Evolutionary conservation across 1,140 invertebrate species (phyloP), one percentile per base, ranked within the genome.

Genomic region (Fopius arisanus): DNA sequence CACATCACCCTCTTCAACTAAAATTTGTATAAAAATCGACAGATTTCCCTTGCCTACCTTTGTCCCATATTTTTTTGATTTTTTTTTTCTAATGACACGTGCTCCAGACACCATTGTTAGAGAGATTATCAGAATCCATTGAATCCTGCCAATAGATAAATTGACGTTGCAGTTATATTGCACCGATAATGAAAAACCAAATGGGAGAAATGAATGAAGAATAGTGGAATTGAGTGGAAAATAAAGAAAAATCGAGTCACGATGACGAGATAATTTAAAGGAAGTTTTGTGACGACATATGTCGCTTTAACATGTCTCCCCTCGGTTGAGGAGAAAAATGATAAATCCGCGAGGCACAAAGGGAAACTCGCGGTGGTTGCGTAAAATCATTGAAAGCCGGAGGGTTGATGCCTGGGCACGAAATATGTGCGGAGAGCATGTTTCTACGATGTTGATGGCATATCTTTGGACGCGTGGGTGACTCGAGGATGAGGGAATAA

Each of bases 341-440:
- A 63, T 21, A 31, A 63, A 69, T 68, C 29, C 62, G 62, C 62
- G 62, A 16, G n/a, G 28, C 14, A 65, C 29, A 65, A 65, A 29
- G 16, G 29, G 19, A 65, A 31, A 41, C 23, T 23, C 33, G 43
- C 41, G 59, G 23, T n/a, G 66, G 66, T 73, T 76, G 51, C 70
- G 67, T 76, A 70, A 76, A 76, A 70, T 73, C 65, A 67, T 73
- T 69, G 40, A 31, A 71, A 75, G 59, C 68, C 43, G 28, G 51
- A 41, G 67, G 54, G 67, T 65, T 2, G 31, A 74, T 74, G 72
- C 72, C 21, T n/a, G 48, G 40, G 41, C 72, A 73, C 72, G 71
- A 73, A 67, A 6, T 51, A 26, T 28, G 12, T 1, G 51, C 7
- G 54, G 23, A 51, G 10, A 29, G n/a, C 3, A 12, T 16, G 40